phyloP scores from a whole-genome alignment of 2,113 vertebrate species.

The Heterotis niloticus region DNA sequence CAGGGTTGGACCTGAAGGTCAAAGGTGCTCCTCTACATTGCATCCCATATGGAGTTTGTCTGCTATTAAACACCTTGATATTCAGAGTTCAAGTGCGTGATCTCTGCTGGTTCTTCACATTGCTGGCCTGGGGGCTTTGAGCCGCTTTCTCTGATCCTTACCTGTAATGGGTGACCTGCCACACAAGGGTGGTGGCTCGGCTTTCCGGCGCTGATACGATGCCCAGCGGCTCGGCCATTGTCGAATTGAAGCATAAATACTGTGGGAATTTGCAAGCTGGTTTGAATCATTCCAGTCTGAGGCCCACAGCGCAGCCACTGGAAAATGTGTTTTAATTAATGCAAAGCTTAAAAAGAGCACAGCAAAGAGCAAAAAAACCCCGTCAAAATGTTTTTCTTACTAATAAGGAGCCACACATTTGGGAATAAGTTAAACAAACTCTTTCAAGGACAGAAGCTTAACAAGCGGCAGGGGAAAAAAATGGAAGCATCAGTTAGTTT shows the following conservation, averaged over 20 bases:
- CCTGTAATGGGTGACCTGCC: not conserved
- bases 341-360: not conserved
- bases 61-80: too few species aligned
- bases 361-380: not conserved
- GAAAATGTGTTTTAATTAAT: not conserved
- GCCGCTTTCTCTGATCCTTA: not conserved
- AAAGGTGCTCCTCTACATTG: too few species aligned
- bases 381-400: not conserved
- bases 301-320: not conserved
- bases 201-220: not conserved
- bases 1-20: too few species aligned
- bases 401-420: conserved; percentile 2
- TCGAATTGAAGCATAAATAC: not conserved
- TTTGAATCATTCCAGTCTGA: not conserved
- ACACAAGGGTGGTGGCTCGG: not conserved
- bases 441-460: not conserved
- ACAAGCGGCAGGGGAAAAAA: not conserved
- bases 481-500: not conserved
- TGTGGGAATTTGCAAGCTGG: not conserved
- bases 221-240: not conserved
- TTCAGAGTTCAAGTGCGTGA: too few species aligned
- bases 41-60: too few species aligned
- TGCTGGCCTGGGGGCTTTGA: too few species aligned
- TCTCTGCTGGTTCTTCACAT: too few species aligned
- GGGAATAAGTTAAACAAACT: not conserved